A percentile compares a stretch with the other conserved stretches of the same genome.
Evolutionary conservation across 2,113 vertebrate genomes (phyloP).

Genomic region (Myiopsitta monachus): DNA sequence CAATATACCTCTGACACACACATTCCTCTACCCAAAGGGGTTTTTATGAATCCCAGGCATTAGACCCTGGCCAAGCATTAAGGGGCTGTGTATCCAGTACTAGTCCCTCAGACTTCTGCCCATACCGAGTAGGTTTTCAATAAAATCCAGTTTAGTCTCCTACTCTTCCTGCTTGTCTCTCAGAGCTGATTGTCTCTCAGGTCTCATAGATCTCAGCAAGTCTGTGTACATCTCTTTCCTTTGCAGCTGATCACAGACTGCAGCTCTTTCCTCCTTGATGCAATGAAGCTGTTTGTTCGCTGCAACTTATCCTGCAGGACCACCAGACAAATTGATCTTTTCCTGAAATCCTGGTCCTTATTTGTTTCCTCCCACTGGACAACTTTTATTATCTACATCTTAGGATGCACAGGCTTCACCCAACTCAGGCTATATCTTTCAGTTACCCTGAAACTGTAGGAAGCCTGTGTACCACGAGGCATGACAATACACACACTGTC

Average conservation of each 20-base stretch:
- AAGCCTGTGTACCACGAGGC: background rate
- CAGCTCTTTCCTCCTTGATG: background rate
- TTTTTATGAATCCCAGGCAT: accelerated
- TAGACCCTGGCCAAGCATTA: background rate
- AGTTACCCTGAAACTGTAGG: background rate
- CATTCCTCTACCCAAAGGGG: background rate
- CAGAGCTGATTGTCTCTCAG: background rate
- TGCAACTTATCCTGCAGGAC: background rate
- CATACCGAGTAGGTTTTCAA: background rate
- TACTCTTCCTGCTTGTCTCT: background rate
- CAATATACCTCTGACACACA: background rate
- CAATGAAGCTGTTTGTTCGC: background rate
- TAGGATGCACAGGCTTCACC: background rate
- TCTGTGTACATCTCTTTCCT: background rate
- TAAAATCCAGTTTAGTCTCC: background rate
- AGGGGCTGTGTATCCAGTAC: background rate
- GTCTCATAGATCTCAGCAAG: background rate
- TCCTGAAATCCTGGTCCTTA: background rate
- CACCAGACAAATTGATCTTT: background rate
- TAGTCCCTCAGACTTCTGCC: background rate
- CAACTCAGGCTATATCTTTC: background rate
- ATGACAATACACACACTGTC: background rate
- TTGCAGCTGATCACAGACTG: background rate
- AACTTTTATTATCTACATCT: background rate
- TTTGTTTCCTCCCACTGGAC: background rate